These are phyloP conservation scores for Pipistrellus nathusii DNA, from an alignment of 2,797 vertebrate species.

Conservation along the genomic window DNA sequence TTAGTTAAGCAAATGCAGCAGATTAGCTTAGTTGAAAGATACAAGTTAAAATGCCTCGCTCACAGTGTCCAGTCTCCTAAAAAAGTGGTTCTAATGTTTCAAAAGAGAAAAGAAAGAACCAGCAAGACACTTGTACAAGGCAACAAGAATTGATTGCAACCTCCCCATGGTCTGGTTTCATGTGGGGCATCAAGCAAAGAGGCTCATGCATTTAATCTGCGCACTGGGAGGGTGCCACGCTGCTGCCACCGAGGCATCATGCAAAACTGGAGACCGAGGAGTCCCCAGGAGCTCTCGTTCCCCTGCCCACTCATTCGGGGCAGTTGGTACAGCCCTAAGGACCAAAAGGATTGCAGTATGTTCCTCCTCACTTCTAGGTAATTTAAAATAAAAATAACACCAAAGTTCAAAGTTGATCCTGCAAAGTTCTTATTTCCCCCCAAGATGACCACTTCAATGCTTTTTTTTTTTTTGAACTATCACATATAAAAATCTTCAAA, in stretches of 20 bases:
- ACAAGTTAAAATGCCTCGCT: conserved; percentile 73
- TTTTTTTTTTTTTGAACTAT: conserved; percentile 28
- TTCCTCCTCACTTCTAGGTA: neutral
- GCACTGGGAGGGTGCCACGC: conserved; percentile 90
- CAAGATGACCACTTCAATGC: neutral
- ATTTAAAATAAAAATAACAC: conserved; percentile 47
- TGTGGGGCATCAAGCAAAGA: conserved; percentile 96
- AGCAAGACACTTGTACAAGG: conserved; percentile 91
- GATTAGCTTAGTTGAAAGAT: conserved; percentile 62
- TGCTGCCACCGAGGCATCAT: conserved; percentile 93
- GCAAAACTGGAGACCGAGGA: conserved; percentile 91
- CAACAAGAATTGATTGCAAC: conserved; percentile 93
- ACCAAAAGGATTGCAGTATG: neutral
- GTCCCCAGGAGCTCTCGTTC: conserved; percentile 87
- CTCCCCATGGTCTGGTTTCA: conserved; percentile 97
- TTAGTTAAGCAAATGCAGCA: conserved; percentile 75
- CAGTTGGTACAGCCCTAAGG: neutral
- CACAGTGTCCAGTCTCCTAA: conserved; percentile 88
- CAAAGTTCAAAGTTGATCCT: neutral
- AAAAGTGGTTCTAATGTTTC: conserved; percentile 75
- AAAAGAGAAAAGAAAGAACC: conserved; percentile 81
- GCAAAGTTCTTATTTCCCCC: neutral
- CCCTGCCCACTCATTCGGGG: conserved; percentile 17
- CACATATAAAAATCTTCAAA: neutral
- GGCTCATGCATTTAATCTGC: conserved; percentile 95